These are phyloP conservation scores for Agrypnia vestita DNA, from an alignment of 1,140 invertebrate genomes.

Conservation along the genomic window DNA sequence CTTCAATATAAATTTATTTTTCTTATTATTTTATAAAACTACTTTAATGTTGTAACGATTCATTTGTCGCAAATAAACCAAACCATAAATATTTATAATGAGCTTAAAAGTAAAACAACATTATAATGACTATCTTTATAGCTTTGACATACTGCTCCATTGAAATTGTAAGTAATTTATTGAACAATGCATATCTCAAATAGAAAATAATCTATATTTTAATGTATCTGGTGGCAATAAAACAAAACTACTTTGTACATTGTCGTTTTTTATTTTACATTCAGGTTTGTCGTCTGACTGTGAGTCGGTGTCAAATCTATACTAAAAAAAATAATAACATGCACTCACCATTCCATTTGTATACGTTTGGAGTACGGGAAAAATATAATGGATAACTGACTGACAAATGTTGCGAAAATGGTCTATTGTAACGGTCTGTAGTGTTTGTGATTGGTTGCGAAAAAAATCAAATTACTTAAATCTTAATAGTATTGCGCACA, in stretches of 20 bases:
- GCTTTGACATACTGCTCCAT: background rate
- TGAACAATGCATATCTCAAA: constrained; percentile 7
- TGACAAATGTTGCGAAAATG: background rate
- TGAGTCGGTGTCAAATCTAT: background rate
- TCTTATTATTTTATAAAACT: too few relatives aligned
- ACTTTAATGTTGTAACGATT: too few relatives aligned
- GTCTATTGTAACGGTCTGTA: background rate
- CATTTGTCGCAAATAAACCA: background rate
- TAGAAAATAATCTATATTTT: background rate
- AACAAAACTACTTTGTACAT: background rate
- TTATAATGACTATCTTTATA: constrained; percentile 24
- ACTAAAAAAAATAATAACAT: background rate
- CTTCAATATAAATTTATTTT: too few relatives aligned
- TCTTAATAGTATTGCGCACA: constrained; percentile 8
- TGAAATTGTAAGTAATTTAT: background rate
- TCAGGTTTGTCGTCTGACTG: background rate
- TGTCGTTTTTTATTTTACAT: background rate
- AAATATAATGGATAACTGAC: background rate
- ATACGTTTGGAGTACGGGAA: background rate
- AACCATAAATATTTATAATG: background rate
- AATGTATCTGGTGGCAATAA: background rate
- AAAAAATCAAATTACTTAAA: constrained; percentile 2
- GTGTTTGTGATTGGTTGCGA: constrained; percentile 21
- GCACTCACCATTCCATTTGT: background rate
- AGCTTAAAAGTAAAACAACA: background rate